Base-by-base conservation (phyloP, 64 coral and sea anemone species). In the Astreopora myriophthalma region DNA sequence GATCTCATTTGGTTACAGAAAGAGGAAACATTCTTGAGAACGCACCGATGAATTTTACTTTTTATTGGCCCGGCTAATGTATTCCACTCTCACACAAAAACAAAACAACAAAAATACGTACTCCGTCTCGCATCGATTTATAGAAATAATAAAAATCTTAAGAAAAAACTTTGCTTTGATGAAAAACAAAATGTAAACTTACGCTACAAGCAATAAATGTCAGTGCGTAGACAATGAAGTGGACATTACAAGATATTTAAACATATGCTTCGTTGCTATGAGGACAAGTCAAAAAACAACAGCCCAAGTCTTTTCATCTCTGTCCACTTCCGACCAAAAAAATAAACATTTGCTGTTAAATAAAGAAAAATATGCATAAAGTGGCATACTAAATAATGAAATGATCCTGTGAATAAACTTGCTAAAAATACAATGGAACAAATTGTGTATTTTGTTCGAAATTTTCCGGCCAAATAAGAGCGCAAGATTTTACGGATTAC, bases 341-440 rank as follows among this genome's bases (percentile, higher is more conserved):
- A 51, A 79, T 57, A 46, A 79, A 79, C 48, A 79, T 83, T 33
- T 23, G 9, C 23, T 83, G 25, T 64, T 17, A 83, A 33, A 38
- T 25, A 64, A 83, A 83, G 33, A 83, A 83, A 36, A 6, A 81
- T 61, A 49, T 80, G 10, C 19, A 57, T 80, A 80, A 13, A n/a
- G 29, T 60, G 20, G 31, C 79, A 64, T 10, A 37, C 34, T 36
- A 51, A 52, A 52, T 30, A 52, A 78, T 51, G 10, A 78, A 51
- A 49, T 75, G 73, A 24, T 26, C 22, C 16, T 44, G 8, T 44
- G 22, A 17, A 64, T 64, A 38, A 2, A 26, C 20, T 17, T 17
- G 16, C 16, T 12, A 13, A 38, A 51, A 61, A 55, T 9, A 6
- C 27, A 20, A 34, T 52, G 11, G 23, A 24, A 51, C 2, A 28